Conservation (phyloP, 1,140 invertebrate species). For the Periplaneta americana region DNA sequence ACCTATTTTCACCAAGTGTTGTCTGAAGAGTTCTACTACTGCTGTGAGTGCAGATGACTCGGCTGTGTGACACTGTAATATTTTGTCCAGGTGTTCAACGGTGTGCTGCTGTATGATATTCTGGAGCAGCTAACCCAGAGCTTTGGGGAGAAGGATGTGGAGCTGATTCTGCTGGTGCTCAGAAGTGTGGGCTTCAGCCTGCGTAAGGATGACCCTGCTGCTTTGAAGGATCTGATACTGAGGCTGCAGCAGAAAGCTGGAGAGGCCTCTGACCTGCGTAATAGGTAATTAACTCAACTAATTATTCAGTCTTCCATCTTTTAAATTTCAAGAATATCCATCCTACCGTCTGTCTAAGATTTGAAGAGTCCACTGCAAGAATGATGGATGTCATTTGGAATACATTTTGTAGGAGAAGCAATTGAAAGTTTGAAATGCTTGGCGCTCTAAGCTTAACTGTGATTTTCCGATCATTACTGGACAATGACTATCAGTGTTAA, state of each 20-base stretch:
- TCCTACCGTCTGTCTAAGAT: too few species aligned
- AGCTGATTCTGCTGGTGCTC: conserved; percentile 76
- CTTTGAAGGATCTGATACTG: conserved; percentile 77
- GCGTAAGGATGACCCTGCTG: conserved; percentile 80
- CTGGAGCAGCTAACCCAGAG: conserved; percentile 53
- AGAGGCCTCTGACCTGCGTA: background rate
- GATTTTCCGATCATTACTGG: too few species aligned
- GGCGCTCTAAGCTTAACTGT: too few species aligned
- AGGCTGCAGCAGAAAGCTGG: conserved; percentile 31
- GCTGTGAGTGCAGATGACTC: background rate
- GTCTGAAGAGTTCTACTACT: too few species aligned
- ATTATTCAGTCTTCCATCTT: too few species aligned
- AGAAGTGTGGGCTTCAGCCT: conserved; percentile 76
- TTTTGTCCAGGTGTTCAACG: conserved; percentile 59
- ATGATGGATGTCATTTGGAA: too few species aligned
- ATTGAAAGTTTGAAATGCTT: too few species aligned
- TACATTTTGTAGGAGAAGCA: too few species aligned
- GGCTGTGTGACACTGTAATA: conserved; percentile 2
- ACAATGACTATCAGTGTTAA: too few species aligned
- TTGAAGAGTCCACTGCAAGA: too few species aligned
- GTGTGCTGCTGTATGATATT: conserved; percentile 70
- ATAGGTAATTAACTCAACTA: background rate
- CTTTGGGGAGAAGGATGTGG: conserved; percentile 78
- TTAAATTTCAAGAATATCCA: too few species aligned
- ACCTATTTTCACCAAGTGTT: too few species aligned